Conservation (phyloP, 2,888 invertebrate genomes). For the Mesorhabditis sp. region DNA sequence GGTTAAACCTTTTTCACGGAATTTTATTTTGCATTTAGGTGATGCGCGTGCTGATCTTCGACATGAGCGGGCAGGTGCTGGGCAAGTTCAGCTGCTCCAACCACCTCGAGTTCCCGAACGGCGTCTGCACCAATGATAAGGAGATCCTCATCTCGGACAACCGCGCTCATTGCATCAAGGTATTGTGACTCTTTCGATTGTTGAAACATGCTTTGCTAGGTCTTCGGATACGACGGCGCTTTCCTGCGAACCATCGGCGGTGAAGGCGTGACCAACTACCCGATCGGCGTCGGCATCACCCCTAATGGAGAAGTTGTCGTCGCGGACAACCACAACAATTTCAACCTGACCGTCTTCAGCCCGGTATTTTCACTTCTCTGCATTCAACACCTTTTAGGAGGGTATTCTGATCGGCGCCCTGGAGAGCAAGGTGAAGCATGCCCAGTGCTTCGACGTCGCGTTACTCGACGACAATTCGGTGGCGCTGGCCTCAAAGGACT, state of each 20-base stretch:
- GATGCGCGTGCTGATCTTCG: slow-evolving; percentile 98
- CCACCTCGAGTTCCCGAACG: slow-evolving; percentile 97
- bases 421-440: slow-evolving; percentile 96
- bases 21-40: slow-evolving; percentile 66
- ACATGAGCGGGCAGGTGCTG: slow-evolving; percentile 83
- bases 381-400: slow-evolving; percentile 66
- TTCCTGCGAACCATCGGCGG: slow-evolving; percentile 96
- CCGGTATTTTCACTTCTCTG: slow-evolving; percentile 70
- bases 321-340: slow-evolving; percentile 99
- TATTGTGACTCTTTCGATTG: slow-evolving; percentile 7
- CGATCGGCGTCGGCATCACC: slow-evolving; percentile 97
- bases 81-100: slow-evolving; percentile 97
- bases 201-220: slow-evolving; percentile 58
- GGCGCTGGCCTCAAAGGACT: slow-evolving; percentile 97
- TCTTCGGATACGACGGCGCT: slow-evolving; percentile 93
- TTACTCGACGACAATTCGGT: slow-evolving; percentile 98
- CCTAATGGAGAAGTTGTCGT: slow-evolving; percentile 92
- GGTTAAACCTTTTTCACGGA: slow-evolving; percentile 24
- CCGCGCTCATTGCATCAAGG: slow-evolving; percentile 96
- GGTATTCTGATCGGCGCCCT: slow-evolving; percentile 94
- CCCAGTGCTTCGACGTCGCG: slow-evolving; percentile 98
- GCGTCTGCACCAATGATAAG: slow-evolving; percentile 97
- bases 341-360: slow-evolving; percentile 91
- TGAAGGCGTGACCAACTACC: slow-evolving; percentile 97
- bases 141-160: slow-evolving; percentile 99